These are phyloP conservation scores for Alentia gelatinosa DNA, from an alignment of 2,888 invertebrate genomes.

Conservation along the genomic window DNA sequence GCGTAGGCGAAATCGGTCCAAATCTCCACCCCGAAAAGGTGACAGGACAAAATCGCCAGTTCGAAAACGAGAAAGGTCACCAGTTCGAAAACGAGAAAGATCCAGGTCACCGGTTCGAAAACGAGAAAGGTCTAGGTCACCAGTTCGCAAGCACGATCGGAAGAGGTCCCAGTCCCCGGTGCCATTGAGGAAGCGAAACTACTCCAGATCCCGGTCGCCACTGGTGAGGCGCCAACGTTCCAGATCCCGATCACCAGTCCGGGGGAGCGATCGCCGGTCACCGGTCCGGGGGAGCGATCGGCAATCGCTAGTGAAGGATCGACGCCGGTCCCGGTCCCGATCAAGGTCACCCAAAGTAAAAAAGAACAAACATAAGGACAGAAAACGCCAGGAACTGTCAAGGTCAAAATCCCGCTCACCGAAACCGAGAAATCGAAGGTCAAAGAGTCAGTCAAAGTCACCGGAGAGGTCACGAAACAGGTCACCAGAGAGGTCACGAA, in stretches of 20 bases:
- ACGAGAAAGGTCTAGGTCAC: background rate
- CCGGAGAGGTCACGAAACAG: background rate
- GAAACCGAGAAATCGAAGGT: background rate
- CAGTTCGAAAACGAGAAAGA: background rate
- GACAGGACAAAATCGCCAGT: background rate
- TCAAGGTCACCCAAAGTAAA: background rate
- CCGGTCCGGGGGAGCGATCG: background rate
- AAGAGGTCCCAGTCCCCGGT: background rate
- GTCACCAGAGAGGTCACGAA: background rate
- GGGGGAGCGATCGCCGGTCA: background rate
- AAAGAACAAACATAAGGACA: background rate
- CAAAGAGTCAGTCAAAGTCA: background rate
- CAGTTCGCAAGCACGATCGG: background rate
- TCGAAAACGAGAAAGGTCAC: background rate
- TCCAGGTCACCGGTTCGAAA: background rate
- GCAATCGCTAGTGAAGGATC: background rate
- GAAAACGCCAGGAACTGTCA: no score
- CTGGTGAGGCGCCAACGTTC: background rate
- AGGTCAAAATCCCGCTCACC: constrained; percentile 34
- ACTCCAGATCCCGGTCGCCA: background rate
- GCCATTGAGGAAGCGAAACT: background rate
- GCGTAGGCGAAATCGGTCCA: background rate
- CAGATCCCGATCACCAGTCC: background rate
- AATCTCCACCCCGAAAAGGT: background rate
- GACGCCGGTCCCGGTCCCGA: background rate